Conservation (phyloP, 2,888 invertebrate genomes). For the Pyrgus malvae region DNA sequence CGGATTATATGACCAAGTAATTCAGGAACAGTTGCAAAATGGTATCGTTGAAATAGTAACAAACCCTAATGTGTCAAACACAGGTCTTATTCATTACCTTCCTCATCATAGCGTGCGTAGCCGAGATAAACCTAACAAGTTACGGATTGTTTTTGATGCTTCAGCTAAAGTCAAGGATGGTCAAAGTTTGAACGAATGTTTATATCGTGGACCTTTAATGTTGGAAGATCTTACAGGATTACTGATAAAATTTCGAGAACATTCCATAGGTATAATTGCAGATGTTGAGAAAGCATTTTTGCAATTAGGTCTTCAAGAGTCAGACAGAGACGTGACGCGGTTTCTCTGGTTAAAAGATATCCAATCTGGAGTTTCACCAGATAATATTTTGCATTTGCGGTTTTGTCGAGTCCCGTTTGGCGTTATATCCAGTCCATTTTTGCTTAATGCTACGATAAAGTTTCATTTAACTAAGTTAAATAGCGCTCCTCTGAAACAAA, state of each 20-base stretch:
- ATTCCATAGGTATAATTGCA: constrained; percentile 33
- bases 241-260: constrained; percentile 34
- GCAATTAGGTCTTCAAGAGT: constrained; percentile 33
- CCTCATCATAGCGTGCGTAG: not conserved
- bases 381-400: constrained; percentile 28
- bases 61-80: not conserved
- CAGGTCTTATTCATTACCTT: not conserved
- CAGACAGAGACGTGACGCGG: constrained; percentile 35
- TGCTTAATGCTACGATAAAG: constrained; percentile 31
- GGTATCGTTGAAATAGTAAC: not conserved
- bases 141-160: not conserved
- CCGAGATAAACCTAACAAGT: not conserved
- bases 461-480: constrained; percentile 18
- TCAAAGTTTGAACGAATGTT: constrained; percentile 37
- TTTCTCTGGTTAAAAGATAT: constrained; percentile 36
- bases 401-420: constrained; percentile 22
- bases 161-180: constrained; percentile 23
- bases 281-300: constrained; percentile 41
- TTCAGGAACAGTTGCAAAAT: not conserved
- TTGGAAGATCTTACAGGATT: constrained; percentile 37
- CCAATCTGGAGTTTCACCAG: not conserved
- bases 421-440: constrained; percentile 30
- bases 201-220: constrained; percentile 35
- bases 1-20: not conserved
- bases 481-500: not conserved